These are phyloP conservation scores for Coracias cyanogaster DNA, from an alignment of 2,797 vertebrate species.

Conservation along the genomic window DNA sequence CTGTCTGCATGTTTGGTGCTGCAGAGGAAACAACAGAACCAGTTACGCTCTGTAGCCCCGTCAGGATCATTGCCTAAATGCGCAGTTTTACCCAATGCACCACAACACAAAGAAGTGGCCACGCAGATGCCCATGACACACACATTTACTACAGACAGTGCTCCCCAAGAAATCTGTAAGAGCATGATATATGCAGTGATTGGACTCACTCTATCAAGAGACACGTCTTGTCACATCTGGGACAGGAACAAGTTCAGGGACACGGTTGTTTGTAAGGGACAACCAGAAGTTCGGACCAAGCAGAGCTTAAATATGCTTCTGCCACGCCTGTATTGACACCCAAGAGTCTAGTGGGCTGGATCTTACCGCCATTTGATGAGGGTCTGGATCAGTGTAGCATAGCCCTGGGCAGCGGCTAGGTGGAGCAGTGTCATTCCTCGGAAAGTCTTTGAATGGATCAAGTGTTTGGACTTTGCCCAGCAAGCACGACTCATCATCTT, in stretches of 20 bases:
- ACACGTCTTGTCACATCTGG: neutral
- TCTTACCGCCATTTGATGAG: conserved; percentile 99
- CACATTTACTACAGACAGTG: neutral
- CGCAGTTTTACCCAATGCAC: neutral
- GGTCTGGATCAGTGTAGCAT: conserved; percentile 98
- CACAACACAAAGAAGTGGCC: neutral
- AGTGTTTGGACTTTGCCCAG: conserved; percentile 98
- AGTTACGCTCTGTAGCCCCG: neutral
- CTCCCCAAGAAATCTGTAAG: neutral
- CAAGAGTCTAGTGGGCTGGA: neutral
- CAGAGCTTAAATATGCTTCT: neutral
- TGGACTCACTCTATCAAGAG: neutral
- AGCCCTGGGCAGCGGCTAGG: conserved; percentile 97
- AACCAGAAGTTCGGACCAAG: neutral
- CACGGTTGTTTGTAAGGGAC: neutral
- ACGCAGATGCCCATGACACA: fast-evolving
- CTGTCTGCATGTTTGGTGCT: conserved; percentile 97
- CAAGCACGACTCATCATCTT: conserved; percentile 99
- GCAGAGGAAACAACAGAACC: neutral
- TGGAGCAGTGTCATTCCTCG: conserved; percentile 98
- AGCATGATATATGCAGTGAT: neutral
- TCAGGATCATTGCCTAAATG: neutral
- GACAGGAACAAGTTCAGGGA: neutral
- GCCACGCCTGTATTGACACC: neutral
- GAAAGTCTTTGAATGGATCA: conserved; percentile 99